phyloP scores from a whole-genome alignment of 1,140 invertebrate species.

The Latrodectus geometricus region DNA sequence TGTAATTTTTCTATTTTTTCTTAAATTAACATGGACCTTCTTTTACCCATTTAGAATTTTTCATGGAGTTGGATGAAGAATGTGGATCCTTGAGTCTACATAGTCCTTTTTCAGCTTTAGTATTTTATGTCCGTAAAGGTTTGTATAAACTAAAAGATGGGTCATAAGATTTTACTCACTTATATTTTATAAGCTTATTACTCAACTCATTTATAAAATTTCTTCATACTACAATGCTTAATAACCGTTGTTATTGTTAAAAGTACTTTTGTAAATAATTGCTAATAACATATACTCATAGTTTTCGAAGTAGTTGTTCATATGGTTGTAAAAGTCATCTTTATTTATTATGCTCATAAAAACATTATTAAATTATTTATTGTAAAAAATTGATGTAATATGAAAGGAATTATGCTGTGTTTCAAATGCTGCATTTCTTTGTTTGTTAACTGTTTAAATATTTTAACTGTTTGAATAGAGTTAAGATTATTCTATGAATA shows the following conservation, averaged over 20 bases:
- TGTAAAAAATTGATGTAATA: background rate
- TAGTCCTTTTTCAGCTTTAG: slow-evolving; percentile 80
- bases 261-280: slow-evolving; percentile 22
- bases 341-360: slow-evolving; percentile 18
- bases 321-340: slow-evolving; percentile 19
- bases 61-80: slow-evolving; percentile 80
- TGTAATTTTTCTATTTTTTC: no score
- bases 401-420: background rate
- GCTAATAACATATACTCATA: background rate
- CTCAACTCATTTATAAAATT: background rate
- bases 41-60: slow-evolving; percentile 77
- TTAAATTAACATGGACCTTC: slow-evolving; percentile 35
- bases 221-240: background rate
- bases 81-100: slow-evolving; percentile 81
- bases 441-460: background rate
- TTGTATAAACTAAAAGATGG: slow-evolving; percentile 73
- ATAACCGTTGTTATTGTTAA: background rate
- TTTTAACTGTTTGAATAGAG: background rate
- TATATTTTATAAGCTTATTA: background rate
- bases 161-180: slow-evolving; percentile 62
- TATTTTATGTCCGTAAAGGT: slow-evolving; percentile 80
- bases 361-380: background rate
- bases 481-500: background rate
- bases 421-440: background rate
- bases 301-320: background rate